A percentile compares a stretch with the other conserved stretches of the same genome.
Evolutionary conservation across 2,113 vertebrate species (phyloP).

Genomic region (Merops nubicus): DNA sequence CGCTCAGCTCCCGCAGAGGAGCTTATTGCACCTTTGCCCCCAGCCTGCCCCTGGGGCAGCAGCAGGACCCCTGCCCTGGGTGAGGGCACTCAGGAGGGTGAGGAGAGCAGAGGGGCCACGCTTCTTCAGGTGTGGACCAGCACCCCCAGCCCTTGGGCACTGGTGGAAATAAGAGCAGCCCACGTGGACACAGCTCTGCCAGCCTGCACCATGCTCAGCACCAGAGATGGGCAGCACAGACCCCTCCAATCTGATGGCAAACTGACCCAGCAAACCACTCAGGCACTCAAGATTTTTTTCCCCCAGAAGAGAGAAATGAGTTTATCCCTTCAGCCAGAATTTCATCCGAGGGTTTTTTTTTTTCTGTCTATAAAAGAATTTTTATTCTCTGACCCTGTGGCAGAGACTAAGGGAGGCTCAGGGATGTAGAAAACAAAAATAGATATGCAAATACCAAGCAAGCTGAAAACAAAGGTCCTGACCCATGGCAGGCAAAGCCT

Average conservation of each 20-base stretch:
- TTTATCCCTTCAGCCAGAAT: slow-evolving; percentile 20
- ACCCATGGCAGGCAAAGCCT: not conserved
- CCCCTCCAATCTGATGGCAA: not conserved
- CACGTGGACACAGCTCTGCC: rapidly evolving
- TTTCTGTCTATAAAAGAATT: not conserved
- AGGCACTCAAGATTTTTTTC: not conserved
- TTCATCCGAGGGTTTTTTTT: not conserved
- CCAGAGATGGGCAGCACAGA: rapidly evolving
- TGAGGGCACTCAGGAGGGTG: rapidly evolving
- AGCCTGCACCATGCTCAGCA: not conserved
- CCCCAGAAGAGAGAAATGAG: not conserved
- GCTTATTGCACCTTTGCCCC: not conserved
- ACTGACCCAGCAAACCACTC: not conserved
- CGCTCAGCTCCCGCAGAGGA: not conserved
- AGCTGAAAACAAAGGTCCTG: not conserved
- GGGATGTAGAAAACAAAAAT: slow-evolving; percentile 1
- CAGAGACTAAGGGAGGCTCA: slow-evolving; percentile 15
- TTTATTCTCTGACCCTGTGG: not conserved
- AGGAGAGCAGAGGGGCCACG: not conserved
- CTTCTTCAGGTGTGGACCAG: not conserved
- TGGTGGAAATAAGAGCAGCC: not conserved
- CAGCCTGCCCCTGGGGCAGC: not conserved
- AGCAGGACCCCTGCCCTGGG: rapidly evolving
- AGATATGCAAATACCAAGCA: not conserved
- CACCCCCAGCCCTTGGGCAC: not conserved